Conservation (phyloP, 2,113 vertebrate species). For the human region GRCh38 chr5:98004501-98005000, state of each 20-base stretch:
- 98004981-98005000: not conserved
- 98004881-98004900: not conserved
- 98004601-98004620: not conserved
- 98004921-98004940: not conserved
- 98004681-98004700: not conserved
- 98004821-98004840: not conserved
- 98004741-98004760: not conserved
- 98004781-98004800: not conserved
- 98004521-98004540: not conserved
- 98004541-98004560: not conserved
- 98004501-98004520: not conserved
- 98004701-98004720: not conserved
- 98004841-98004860: not conserved
- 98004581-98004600: no score
- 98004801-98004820: not conserved
- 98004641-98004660: not conserved
- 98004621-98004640: not conserved
- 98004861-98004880: not conserved
- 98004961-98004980: not conserved
- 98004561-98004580: not conserved
- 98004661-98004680: not conserved
- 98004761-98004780: not conserved
- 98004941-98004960: not conserved
- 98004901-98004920: not conserved
- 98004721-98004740: not conserved